Evolutionary conservation across 2,113 vertebrate genomes (phyloP), one percentile per base, ranked within the genome.

Genomic region (Circaetus cinerascens): DNA sequence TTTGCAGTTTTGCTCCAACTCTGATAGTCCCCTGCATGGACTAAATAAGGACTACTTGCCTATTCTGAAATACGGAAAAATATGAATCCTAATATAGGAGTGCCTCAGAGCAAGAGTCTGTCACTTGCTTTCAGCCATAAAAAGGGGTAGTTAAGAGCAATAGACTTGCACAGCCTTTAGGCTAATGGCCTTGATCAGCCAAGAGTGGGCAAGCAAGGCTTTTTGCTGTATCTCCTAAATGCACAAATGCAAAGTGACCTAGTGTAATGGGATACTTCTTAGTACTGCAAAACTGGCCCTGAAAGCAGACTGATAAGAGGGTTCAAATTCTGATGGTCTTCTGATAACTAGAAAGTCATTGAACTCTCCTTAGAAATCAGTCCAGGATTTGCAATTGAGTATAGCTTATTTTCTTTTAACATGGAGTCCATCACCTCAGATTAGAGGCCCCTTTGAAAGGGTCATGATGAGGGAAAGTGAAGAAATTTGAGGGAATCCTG

Each of bases 51-150:
- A 94, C 19, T 95, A 72, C 62, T 91, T 81, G 51, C 84, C 72
- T 84, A 38, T 91, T 74, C 66, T 86, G 69, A 79, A 95, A 29
- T 94, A 56, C 73, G 36, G 86, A 69, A 80, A 95, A 77, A 82
- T 60, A 80, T 1, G 77, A 95, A 96, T 96, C 96, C 96, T 97
- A 97, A 97, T 97, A 96, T 95, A 97, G 96, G 96, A 94, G 87
- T 82, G 81, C 74, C 41, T 93, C 76, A 34, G 43, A 87, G n/a
- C 73, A 69, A 46, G 40, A 94, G 57, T 81, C 26, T 92, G 75
- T 80, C 60, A 51, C 64, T 95, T 87, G 56, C 68, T 82, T 74
- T 78, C 77, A 85, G 69, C 84, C 63, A 51, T 96, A 89, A 93
- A 95, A 95, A 94, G 62, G 66, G 62, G 62, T 68, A 73, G 34